Evolutionary conservation across 2,797 vertebrate species (phyloP), one percentile per base, ranked within the genome.

Genomic region (Anguilla marmorata): DNA sequence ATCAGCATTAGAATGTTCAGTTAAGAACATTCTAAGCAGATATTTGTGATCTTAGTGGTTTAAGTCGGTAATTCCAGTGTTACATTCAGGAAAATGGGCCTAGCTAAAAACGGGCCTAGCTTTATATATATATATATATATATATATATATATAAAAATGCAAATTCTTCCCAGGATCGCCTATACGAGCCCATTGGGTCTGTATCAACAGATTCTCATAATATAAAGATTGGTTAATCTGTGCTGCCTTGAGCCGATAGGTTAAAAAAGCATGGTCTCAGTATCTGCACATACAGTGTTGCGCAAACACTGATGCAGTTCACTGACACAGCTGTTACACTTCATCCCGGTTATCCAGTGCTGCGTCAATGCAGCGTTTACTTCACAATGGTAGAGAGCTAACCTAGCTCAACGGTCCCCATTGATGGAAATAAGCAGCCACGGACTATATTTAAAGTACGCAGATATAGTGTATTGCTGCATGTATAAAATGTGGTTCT

Each of bases 291-390:
- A 79, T 41, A 79, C 7, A 79, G 79, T 82, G 16, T 48, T 82
- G 79, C 79, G 45, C 45, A 82, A 82, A 82, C 76, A 45, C 37
- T 21, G 14, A 80, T 33, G 63, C 69, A 74, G 69, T 37, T 33
- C 69, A 48, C 37, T 16, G 41, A 21, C 79, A 82, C 41, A 82
- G 79, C 79, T 48, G 79, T 48, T 82, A 82, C 79, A 82, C 45
- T 82, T 82, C 12, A 82, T 21, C 45, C 41, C 50, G 41, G 45
- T 82, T 12, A 45, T 45, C 50, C 7, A 82, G 79, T 82, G 41
- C 79, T 82, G 79, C 79, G 79, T 82, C 79, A 82, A 82, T 82
- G 45, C 79, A 82, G 79, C 24, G 74, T 79, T 41, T 4, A 76
- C 9, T 76, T 37, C 14, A 8, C 37, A 80, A 48, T 24, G 79